phyloP scores from a whole-genome alignment of 2,888 invertebrate species.

The Halictus ligatus region DNA sequence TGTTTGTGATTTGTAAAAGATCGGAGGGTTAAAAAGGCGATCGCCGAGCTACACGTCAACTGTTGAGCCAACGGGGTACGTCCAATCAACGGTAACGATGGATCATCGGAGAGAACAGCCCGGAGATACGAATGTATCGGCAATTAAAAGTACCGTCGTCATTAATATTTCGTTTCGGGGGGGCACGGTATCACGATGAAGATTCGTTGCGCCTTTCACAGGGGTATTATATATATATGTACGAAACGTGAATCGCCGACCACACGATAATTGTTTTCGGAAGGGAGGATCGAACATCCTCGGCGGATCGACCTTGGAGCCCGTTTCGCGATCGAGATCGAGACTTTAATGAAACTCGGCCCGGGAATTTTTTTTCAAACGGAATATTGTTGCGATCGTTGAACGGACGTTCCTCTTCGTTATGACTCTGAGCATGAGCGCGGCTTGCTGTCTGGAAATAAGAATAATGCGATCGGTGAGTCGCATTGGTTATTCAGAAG shows the following conservation, averaged over 20 bases:
- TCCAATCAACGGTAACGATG: not conserved
- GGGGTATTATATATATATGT: slow-evolving; percentile 15
- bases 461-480: slow-evolving; percentile 24
- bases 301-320: slow-evolving; percentile 53
- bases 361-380: slow-evolving; percentile 33
- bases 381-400: slow-evolving; percentile 20
- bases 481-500: slow-evolving; percentile 29
- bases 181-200: slow-evolving; percentile 36
- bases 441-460: slow-evolving; percentile 15
- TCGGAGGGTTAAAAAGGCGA: not conserved
- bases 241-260: slow-evolving; percentile 40
- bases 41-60: not conserved
- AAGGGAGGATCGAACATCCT: slow-evolving; percentile 38
- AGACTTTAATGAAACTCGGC: slow-evolving; percentile 57
- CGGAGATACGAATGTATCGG: not conserved
- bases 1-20: not conserved
- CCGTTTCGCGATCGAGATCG: slow-evolving; percentile 34
- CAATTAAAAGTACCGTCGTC: slow-evolving; percentile 28
- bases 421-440: slow-evolving; percentile 17
- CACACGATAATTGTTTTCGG: slow-evolving; percentile 55
- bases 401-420: slow-evolving; percentile 26
- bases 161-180: slow-evolving; percentile 36
- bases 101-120: not conserved
- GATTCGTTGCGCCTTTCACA: slow-evolving; percentile 46
- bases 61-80: not conserved